Base-by-base conservation (phyloP, 2,888 invertebrate genomes). In the Oxytorus armatus region DNA sequence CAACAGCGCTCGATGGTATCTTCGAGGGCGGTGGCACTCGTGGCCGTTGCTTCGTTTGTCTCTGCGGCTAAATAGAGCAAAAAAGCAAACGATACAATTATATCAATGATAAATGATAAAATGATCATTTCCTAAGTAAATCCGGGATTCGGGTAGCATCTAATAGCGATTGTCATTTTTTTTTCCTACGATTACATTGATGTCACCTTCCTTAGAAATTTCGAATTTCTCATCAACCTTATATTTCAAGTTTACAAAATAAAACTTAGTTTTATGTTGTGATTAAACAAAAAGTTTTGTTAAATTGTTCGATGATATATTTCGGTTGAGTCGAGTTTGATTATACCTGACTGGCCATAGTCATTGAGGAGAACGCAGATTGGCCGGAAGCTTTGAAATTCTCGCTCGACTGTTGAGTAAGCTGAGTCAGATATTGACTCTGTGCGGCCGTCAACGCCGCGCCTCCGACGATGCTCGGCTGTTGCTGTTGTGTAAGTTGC, bases 1-100 rank as follows among this genome's bases (percentile, higher is more conserved):
- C 98, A 44, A 99, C 98, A 21, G 98, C 98, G 75, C 96, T 96
- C 68, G 97, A 94, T 49, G 98, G 98, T 89, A 99, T 99, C 96
- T 98, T 92, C 7, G 92, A 90, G 33, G 92, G 92, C 5, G 92
- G 92, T 42, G 92, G 92, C 29, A 90, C 89, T 77, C 91, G 88
- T 1, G 92, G 91, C 51, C 90, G 89, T 85, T 90, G 90, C 72
- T 90, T 91, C 3, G 86, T 78, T 78, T 89, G 90, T 65, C 90
- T 88, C 61, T 91, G 92, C 7, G 90, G 86, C 89, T 91, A 42
- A 21, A 73, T 69, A 47, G 55, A 51, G 36, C 10, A 21, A 49
- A 8, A 14, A 0, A 0, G 0, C 7, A 25, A 14, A 66, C 21
- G n/a, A 36, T 21, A 49, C n/a, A 4, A 51, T n/a, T 8, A 10